Evolutionary conservation across 2,797 vertebrate genomes (phyloP).

Genomic region (Notoglanidium macrostoma): DNA sequence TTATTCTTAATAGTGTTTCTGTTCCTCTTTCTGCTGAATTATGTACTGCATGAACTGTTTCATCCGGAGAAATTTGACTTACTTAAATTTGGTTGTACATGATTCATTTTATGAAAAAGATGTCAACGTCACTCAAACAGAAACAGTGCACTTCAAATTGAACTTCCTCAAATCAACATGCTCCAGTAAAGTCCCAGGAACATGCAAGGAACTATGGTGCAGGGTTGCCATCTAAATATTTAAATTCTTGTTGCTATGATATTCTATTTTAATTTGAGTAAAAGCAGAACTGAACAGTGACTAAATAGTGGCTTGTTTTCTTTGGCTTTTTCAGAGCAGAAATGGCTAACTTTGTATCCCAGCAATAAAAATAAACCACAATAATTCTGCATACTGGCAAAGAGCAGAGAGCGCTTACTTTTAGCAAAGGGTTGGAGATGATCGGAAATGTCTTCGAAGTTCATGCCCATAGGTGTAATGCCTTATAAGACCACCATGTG

Average conservation of each 20-base stretch:
- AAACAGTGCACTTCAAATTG: neutral
- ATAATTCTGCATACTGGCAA: neutral
- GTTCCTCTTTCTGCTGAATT: neutral
- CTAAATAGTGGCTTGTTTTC: neutral
- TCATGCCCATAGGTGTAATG: neutral
- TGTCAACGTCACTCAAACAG: neutral
- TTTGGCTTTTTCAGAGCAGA: neutral
- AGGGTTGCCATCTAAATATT: neutral
- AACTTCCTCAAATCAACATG: neutral
- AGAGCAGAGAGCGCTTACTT: neutral
- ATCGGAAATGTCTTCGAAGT: neutral
- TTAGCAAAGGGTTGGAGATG: neutral
- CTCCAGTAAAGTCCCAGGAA: neutral
- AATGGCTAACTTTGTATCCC: neutral
- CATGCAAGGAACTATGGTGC: neutral
- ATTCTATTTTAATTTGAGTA: neutral
- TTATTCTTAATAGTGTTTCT: neutral
- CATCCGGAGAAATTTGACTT: neutral
- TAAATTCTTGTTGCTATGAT: neutral
- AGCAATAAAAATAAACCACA: neutral
- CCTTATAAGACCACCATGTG: constrained; percentile 14
- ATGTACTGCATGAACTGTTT: neutral
- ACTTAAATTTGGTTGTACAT: neutral
- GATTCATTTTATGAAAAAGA: neutral
- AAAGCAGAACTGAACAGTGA: neutral